A percentile compares a stretch with the other conserved stretches of the same genome.
phyloP scores from a whole-genome alignment of 2,888 invertebrate species.

The Eristalis arbustorum region DNA sequence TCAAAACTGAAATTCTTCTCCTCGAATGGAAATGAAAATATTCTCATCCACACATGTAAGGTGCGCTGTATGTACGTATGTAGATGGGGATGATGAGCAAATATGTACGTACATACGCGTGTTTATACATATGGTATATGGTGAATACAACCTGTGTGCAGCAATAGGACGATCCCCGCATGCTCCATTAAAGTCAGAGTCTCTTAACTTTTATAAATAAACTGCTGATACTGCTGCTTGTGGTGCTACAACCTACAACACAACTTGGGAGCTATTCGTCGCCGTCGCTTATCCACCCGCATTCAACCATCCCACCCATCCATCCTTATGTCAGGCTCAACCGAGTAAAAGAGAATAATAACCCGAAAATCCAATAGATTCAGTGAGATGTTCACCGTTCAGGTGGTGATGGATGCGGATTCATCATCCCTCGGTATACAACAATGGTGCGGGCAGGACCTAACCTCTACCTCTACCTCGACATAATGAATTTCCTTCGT shows the following conservation, averaged over 20 bases:
- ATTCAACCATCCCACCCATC: background rate
- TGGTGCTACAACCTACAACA: background rate
- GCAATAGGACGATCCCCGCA: slow-evolving; percentile 66
- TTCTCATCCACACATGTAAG: slow-evolving; percentile 10
- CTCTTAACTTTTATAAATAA: slow-evolving; percentile 69
- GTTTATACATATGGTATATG: background rate
- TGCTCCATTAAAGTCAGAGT: slow-evolving; percentile 70
- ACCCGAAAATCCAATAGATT: slow-evolving; percentile 62
- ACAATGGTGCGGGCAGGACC: background rate
- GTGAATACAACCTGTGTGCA: slow-evolving; percentile 62
- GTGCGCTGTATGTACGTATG: background rate
- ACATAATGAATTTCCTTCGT: background rate
- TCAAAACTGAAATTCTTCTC: slow-evolving; percentile 45
- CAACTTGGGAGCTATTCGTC: background rate
- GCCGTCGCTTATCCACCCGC: slow-evolving; percentile 2
- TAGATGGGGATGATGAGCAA: background rate
- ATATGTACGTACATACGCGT: background rate
- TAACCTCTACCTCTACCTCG: background rate
- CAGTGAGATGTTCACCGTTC: slow-evolving; percentile 59
- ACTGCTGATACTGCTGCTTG: slow-evolving; percentile 23
- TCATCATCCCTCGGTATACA: background rate
- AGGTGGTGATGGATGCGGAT: slow-evolving; percentile 38
- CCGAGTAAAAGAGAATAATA: slow-evolving; percentile 61
- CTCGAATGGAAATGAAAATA: slow-evolving; percentile 47
- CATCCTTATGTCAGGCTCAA: slow-evolving; percentile 16